phyloP scores from a whole-genome alignment of 2,113 vertebrate genomes.

The Pangasianodon hypophthalmus region DNA sequence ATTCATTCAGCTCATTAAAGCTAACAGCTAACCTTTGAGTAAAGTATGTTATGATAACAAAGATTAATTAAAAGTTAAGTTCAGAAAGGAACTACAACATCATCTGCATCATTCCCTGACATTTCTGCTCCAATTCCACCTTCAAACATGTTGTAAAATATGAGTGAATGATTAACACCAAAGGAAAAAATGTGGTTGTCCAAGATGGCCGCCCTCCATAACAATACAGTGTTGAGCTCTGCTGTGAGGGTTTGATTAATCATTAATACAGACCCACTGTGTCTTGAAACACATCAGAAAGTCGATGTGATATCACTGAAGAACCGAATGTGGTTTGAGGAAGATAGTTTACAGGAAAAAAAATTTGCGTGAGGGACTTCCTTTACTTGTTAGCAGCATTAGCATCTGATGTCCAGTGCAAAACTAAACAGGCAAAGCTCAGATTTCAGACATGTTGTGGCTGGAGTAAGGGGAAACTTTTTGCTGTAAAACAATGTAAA shows the following conservation, averaged over 20 bases:
- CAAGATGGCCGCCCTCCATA: background rate
- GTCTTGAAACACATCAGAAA: background rate
- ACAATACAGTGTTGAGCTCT: background rate
- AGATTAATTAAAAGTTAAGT: background rate
- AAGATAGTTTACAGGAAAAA: background rate
- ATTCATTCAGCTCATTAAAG: background rate
- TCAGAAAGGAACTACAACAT: background rate
- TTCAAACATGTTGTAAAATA: background rate
- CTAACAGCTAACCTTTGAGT: background rate
- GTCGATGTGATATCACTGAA: background rate
- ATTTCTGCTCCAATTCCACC: background rate
- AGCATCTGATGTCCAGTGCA: background rate
- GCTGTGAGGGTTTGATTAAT: background rate
- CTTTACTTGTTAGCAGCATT: background rate
- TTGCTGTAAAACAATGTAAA: background rate
- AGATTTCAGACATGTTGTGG: background rate
- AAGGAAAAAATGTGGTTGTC: background rate
- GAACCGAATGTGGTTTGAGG: background rate
- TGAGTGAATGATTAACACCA: background rate
- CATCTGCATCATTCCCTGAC: background rate
- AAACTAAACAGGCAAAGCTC: background rate
- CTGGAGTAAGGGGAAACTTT: background rate
- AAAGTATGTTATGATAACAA: background rate
- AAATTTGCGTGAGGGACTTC: background rate
- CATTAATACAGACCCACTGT: background rate